Percentiles rank a stretch among this genome's conserved stretches.
phyloP scores from a whole-genome alignment of 2,113 vertebrate species.

The Hippocampus barbouri region DNA sequence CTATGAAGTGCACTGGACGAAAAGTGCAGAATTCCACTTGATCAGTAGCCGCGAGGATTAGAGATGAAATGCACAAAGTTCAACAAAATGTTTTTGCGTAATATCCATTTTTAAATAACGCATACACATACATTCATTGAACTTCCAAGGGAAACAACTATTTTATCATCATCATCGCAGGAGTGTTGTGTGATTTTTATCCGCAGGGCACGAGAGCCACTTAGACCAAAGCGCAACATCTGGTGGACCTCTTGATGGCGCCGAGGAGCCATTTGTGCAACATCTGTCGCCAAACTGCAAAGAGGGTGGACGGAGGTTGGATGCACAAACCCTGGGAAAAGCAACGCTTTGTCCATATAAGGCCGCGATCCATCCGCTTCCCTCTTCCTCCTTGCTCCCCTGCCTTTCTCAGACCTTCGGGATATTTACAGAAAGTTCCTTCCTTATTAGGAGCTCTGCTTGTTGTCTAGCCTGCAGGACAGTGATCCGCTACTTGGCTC shows the following conservation, averaged over 20 bases:
- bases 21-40: not conserved
- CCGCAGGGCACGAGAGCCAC: no score
- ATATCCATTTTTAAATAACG: not conserved
- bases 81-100: not conserved
- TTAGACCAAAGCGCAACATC: not conserved
- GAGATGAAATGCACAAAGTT: not conserved
- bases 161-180: no score
- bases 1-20: not conserved
- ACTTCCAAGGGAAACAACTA: no score
- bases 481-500: conserved; percentile 60
- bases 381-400: conserved; percentile 69
- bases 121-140: not conserved
- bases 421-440: conserved; percentile 77
- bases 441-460: conserved; percentile 78
- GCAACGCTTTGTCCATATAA: conserved; percentile 78
- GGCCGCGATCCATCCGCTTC: conserved; percentile 77
- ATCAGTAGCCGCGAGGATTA: not conserved
- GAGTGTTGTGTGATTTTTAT: no score
- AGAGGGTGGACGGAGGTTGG: conserved; percentile 47
- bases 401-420: conserved; percentile 72
- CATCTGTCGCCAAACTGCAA: conserved; percentile 59
- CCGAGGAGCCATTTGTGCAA: conserved; percentile 29
- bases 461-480: conserved; percentile 68
- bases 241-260: conserved; percentile 58
- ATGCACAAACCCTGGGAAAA: conserved; percentile 78